These are phyloP conservation scores for Callimorpha dominula DNA, from an alignment of 2,888 invertebrate species.

Conservation along the genomic window DNA sequence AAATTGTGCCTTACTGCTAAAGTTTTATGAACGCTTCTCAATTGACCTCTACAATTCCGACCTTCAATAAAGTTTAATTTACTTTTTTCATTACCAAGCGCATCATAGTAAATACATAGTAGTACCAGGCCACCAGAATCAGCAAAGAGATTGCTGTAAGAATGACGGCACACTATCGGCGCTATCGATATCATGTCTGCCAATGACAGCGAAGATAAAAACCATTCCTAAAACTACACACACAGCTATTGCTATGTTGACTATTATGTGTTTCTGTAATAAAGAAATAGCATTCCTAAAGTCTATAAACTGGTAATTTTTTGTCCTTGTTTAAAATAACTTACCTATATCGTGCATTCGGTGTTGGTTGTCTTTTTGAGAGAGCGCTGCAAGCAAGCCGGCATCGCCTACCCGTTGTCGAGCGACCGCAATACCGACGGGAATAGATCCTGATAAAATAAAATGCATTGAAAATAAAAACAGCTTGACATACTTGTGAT, in stretches of 20 bases:
- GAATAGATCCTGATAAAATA: constrained; percentile 84
- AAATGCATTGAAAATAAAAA: not conserved
- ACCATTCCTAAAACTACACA: constrained; percentile 34
- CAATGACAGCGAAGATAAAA: constrained; percentile 57
- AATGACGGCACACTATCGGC: constrained; percentile 56
- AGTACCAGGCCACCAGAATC: constrained; percentile 77
- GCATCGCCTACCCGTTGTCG: constrained; percentile 91
- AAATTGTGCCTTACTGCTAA: constrained; percentile 19
- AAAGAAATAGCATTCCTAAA: constrained; percentile 23
- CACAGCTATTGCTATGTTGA: constrained; percentile 25
- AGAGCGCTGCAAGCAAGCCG: constrained; percentile 85
- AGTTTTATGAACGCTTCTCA: constrained; percentile 36
- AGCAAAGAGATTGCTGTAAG: constrained; percentile 62
- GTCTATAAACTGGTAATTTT: constrained; percentile 22
- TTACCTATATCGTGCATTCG: constrained; percentile 87
- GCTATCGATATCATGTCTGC: constrained; percentile 55
- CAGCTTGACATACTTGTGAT: not conserved
- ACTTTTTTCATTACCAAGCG: constrained; percentile 78
- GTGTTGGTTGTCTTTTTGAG: constrained; percentile 86
- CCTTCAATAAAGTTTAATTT: constrained; percentile 65
- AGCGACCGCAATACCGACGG: constrained; percentile 94
- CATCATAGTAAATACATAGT: constrained; percentile 83
- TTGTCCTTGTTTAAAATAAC: constrained; percentile 48
- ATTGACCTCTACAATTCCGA: constrained; percentile 32
- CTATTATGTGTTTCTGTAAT: constrained; percentile 29